Evolutionary conservation across 2,797 vertebrate genomes (phyloP).

Genomic region (Alosa sapidissima): DNA sequence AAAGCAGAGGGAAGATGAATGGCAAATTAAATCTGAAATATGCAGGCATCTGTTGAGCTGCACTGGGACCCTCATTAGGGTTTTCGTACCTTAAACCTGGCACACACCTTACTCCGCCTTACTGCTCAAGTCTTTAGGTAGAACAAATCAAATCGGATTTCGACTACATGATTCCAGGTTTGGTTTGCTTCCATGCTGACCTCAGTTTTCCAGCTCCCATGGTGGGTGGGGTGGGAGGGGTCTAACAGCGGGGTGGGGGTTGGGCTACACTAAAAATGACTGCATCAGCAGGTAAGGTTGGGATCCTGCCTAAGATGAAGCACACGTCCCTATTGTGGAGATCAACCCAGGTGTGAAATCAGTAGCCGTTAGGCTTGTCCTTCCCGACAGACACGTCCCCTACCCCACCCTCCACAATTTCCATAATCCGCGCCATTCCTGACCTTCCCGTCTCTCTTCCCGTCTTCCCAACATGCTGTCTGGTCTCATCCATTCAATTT

Average conservation of each 20-base stretch:
- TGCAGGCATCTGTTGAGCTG: constrained; percentile 50
- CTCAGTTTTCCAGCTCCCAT: not conserved
- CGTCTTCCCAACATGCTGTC: not conserved
- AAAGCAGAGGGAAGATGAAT: constrained; percentile 29
- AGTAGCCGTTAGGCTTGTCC: not conserved
- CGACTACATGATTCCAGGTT: not conserved
- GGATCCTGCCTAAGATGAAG: no score
- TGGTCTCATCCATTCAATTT: not conserved
- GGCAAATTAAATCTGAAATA: constrained; percentile 47
- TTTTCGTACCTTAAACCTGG: constrained; percentile 38
- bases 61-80: constrained; percentile 45
- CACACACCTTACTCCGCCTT: not conserved
- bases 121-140: not conserved
- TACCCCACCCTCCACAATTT: not conserved
- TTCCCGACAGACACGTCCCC: not conserved
- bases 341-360: not conserved
- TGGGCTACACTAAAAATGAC: no score
- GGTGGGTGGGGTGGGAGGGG: not conserved
- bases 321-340: no score
- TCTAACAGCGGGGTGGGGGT: no score
- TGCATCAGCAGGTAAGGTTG: no score
- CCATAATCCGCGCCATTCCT: not conserved
- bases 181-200: not conserved
- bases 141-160: not conserved
- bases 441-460: not conserved